Base-by-base conservation (phyloP, 2,797 vertebrate genomes). In the Halcyon smyrnensis region DNA sequence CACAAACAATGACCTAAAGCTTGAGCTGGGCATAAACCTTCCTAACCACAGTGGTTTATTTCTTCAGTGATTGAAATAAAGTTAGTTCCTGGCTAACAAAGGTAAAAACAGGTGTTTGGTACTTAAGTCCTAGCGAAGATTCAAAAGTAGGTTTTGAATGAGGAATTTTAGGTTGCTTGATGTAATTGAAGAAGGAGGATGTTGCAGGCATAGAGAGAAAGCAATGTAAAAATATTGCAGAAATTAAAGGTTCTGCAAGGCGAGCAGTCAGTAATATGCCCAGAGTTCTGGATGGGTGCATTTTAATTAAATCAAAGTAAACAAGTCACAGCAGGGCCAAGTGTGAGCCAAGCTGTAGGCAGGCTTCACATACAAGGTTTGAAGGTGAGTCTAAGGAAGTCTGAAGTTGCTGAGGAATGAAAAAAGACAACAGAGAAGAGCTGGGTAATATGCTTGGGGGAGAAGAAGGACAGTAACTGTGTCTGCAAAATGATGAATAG, bases 291-390 rank as follows among this genome's bases (percentile, higher is more conserved):
- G 91, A 91, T 94, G 92, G 90, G 67, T 90, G 96, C 89, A 95
- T 95, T 92, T 96, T 96, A 93, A 97, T 97, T 95, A 97, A 94
- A 90, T 94, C 82, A 96, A 91, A 97, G 69, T 88, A 97, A 97
- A 97, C 93, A 96, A 95, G 87, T 76, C 82, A 86, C 74, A 90
- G 90, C 84, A 90, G 75, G 86, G 91, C 85, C 76, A 92, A 92
- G 43, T 5, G 57, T 51, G 56, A 95, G 74, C 64, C 92, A 95
- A 91, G 60, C 76, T 75, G 86, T 74, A 92, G 90, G 89, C 89
- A 96, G 65, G 60, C 34, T 68, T 96, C 65, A 81, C 85, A 89
- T 48, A 73, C 0, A 1, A 89, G 88, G 89, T 75, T 88, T 91
- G 85, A 94, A 97, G 92, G 93, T 96, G 95, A 97, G 60, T 80